Percentiles rank a stretch among this genome's conserved stretches.
These are phyloP conservation scores for Mormyrus iriodes DNA, from an alignment of 2,113 vertebrate genomes.

Conservation along the genomic window DNA sequence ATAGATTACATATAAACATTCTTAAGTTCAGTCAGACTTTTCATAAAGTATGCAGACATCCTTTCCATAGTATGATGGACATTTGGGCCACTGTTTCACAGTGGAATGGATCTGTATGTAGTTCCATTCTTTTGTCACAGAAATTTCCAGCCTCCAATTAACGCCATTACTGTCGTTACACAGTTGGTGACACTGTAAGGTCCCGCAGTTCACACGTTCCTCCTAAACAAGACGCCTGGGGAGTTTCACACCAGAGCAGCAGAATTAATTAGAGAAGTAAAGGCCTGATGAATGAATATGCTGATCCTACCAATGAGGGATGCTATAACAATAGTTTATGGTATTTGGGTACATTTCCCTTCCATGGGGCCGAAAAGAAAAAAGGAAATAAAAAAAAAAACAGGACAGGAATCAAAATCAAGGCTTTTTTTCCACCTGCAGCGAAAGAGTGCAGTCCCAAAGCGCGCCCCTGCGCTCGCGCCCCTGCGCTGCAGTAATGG, in stretches of 20 bases:
- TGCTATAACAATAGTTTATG: neutral
- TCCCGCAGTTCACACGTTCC: neutral
- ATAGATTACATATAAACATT: neutral
- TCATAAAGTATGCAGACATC: neutral
- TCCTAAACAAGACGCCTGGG: neutral
- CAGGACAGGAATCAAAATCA: neutral
- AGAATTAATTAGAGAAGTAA: neutral
- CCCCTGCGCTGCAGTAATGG: constrained; percentile 26
- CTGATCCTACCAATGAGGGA: neutral
- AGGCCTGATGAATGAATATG: neutral
- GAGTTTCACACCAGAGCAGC: neutral
- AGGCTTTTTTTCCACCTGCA: neutral
- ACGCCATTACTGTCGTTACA: neutral
- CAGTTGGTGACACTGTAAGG: neutral
- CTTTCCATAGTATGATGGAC: neutral
- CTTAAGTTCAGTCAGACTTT: neutral
- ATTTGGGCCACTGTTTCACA: neutral
- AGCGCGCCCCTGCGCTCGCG: constrained; percentile 25
- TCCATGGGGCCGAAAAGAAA: neutral
- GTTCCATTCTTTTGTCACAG: neutral
- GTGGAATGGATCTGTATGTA: neutral
- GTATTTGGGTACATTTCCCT: neutral
- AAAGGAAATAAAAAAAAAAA: neutral
- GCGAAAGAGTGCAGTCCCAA: constrained; percentile 23
- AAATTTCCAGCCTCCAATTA: neutral